Percentiles rank a stretch among this genome's conserved stretches.
phyloP scores from a whole-genome alignment of 2,888 invertebrate genomes.

The Eupeodes luniger region DNA sequence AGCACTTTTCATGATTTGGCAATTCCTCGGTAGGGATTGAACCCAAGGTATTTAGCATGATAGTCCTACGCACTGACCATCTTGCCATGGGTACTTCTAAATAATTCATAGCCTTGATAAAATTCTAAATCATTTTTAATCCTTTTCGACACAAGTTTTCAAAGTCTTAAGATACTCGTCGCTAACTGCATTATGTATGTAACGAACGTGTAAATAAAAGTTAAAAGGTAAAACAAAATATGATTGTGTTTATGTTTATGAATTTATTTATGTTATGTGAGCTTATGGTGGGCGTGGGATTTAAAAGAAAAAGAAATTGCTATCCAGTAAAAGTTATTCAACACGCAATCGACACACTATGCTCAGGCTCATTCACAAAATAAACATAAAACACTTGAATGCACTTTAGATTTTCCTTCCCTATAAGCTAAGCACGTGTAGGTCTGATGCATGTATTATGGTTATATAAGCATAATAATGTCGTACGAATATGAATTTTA shows the following conservation, averaged over 20 bases:
- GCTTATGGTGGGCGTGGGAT: too few relatives aligned
- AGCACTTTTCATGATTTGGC: too few relatives aligned
- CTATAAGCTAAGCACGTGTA: too few relatives aligned
- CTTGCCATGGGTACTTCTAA: too few relatives aligned
- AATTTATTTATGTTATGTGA: too few relatives aligned
- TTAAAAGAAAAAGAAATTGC: slow-evolving; percentile 23
- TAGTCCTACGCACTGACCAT: too few relatives aligned
- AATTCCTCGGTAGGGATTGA: too few relatives aligned
- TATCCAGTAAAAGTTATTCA: slow-evolving; percentile 53
- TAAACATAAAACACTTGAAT: slow-evolving; percentile 38
- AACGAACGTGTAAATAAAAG: background rate
- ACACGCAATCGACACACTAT: slow-evolving; percentile 42
- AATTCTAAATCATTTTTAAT: background rate
- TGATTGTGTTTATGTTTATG: slow-evolving; percentile 27
- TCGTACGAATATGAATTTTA: background rate
- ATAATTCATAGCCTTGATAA: background rate
- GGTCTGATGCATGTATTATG: too few relatives aligned
- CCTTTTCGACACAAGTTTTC: background rate
- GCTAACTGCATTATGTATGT: background rate
- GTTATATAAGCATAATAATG: too few relatives aligned
- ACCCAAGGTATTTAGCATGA: too few relatives aligned
- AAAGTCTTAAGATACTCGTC: background rate
- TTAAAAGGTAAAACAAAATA: slow-evolving; percentile 36
- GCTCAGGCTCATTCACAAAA: slow-evolving; percentile 32
- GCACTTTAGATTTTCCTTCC: background rate